These are phyloP conservation scores for Sarcophilus harrisii DNA, from an alignment of 2,797 vertebrate genomes.

Conservation along the genomic window DNA sequence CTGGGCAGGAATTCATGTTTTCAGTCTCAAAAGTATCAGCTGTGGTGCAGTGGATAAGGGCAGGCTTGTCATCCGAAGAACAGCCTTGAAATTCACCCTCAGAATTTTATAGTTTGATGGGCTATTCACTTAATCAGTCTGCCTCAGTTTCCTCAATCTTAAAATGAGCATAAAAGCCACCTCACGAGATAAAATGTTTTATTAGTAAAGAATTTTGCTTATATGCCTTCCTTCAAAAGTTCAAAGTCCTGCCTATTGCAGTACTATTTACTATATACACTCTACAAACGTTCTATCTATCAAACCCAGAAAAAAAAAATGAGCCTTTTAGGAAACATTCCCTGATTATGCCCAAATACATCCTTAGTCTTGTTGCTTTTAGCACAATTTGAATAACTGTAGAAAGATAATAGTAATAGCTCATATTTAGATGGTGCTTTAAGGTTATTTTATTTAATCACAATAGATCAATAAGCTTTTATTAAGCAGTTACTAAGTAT, in stretches of 20 bases:
- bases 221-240: neutral
- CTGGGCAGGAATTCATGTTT: neutral
- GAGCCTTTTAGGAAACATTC: neutral
- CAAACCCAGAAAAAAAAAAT: neutral
- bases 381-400: neutral
- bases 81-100: neutral
- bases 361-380: neutral
- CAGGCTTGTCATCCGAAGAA: neutral
- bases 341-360: neutral
- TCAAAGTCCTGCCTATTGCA: neutral
- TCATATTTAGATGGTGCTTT: neutral
- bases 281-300: neutral
- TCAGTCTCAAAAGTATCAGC: neutral
- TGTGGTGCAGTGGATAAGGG: neutral
- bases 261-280: neutral
- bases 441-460: no score
- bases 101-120: neutral
- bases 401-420: neutral
- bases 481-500: neutral
- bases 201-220: neutral
- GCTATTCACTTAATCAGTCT: neutral
- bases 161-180: neutral
- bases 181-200: neutral
- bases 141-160: neutral
- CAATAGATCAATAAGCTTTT: neutral